phyloP scores from a whole-genome alignment of 2,113 vertebrate species.

The Oreochromis niloticus region DNA sequence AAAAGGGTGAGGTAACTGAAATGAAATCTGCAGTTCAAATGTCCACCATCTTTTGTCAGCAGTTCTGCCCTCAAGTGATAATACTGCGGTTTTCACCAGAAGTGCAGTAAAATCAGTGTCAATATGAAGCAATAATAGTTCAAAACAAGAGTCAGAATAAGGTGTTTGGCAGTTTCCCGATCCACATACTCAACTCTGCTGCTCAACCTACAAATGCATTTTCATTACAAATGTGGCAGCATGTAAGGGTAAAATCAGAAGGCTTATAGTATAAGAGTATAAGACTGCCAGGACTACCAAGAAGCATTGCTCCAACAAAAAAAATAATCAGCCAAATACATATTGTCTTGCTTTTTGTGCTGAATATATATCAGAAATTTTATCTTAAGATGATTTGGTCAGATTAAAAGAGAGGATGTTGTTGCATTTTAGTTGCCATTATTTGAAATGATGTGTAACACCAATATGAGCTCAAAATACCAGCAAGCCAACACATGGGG shows the following conservation, averaged over 20 bases:
- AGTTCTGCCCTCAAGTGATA: neutral
- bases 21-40: neutral
- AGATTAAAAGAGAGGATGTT: neutral
- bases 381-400: neutral
- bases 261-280: neutral
- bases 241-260: neutral
- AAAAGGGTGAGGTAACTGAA: neutral
- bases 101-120: neutral
- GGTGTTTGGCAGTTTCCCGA: neutral
- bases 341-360: neutral
- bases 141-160: neutral
- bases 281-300: neutral
- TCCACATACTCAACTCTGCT: neutral
- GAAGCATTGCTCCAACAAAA: neutral
- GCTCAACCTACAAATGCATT: neutral
- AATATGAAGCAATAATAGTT: neutral
- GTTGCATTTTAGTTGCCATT: neutral
- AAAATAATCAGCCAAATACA: neutral
- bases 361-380: neutral
- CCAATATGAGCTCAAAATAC: neutral
- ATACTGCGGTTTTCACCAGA: neutral
- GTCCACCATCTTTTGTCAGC: neutral
- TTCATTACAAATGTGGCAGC: neutral
- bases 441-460: neutral
- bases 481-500: neutral